These are phyloP conservation scores for Drosophila niveifrons DNA, from an alignment of 2,888 invertebrate genomes.

Conservation along the genomic window DNA sequence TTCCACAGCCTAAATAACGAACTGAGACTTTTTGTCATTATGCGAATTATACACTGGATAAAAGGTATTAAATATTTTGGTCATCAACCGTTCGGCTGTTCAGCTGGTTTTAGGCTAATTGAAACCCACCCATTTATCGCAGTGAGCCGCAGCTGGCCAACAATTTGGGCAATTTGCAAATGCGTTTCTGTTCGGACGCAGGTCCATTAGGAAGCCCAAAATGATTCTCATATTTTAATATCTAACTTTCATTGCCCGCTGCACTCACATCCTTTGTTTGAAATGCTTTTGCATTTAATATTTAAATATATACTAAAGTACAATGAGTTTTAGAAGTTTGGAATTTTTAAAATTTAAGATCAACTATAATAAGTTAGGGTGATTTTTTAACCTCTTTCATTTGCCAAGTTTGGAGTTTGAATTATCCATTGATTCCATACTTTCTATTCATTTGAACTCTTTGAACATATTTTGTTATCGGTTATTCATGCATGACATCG, in stretches of 20 bases:
- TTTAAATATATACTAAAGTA: background rate
- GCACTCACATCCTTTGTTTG: background rate
- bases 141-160: slow-evolving; percentile 47
- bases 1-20: slow-evolving; percentile 75
- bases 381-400: background rate
- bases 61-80: slow-evolving; percentile 82
- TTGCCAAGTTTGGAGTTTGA: background rate
- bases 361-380: background rate
- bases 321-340: too few species aligned
- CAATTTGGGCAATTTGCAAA: slow-evolving; percentile 64
- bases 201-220: slow-evolving; percentile 42
- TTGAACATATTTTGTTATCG: slow-evolving; percentile 71
- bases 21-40: slow-evolving; percentile 81
- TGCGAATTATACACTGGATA: slow-evolving; percentile 81
- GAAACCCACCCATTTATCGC: slow-evolving; percentile 57
- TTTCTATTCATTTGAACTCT: slow-evolving; percentile 46
- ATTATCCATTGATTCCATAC: background rate
- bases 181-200: slow-evolving; percentile 29
- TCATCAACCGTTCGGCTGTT: slow-evolving; percentile 51
- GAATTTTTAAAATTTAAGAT: too few species aligned
- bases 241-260: background rate
- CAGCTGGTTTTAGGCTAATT: slow-evolving; percentile 80
- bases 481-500: slow-evolving; percentile 79
- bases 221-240: slow-evolving; percentile 28
- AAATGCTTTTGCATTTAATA: background rate